A percentile compares a stretch with the other conserved stretches of the same genome.
These are phyloP conservation scores for Phrynosoma platyrhinos DNA, from an alignment of 2,113 vertebrate species.

Conservation along the genomic window DNA sequence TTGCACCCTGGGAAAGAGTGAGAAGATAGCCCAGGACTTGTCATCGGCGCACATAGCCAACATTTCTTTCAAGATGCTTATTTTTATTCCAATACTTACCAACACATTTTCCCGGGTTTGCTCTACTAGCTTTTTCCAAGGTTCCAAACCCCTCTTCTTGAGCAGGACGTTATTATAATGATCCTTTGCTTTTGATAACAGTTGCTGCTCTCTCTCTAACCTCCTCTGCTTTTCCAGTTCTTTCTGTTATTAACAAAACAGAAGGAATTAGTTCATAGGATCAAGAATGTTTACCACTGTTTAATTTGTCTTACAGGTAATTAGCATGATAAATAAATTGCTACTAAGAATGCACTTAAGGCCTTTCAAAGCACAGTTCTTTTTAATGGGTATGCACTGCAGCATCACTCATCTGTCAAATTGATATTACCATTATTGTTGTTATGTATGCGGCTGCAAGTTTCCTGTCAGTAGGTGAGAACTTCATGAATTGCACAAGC, in stretches of 20 bases:
- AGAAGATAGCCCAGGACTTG: not conserved
- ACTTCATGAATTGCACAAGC: not conserved
- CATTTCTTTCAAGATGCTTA: not conserved
- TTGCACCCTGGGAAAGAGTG: not conserved
- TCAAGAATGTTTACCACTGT: not conserved
- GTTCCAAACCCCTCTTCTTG: slow-evolving; percentile 81
- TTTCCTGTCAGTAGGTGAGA: too few species aligned
- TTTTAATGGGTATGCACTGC: not conserved
- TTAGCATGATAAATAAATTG: not conserved
- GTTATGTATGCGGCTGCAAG: not conserved
- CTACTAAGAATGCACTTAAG: not conserved
- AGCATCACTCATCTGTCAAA: not conserved
- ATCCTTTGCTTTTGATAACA: slow-evolving; percentile 78
- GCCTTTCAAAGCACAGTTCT: not conserved
- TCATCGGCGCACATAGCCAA: not conserved
- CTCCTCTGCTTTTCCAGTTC: slow-evolving; percentile 86
- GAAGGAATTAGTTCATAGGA: not conserved
- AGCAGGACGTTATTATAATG: slow-evolving; percentile 83
- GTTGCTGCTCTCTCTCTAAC: slow-evolving; percentile 79
- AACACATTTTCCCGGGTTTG: slow-evolving; percentile 75
- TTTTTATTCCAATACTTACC: slow-evolving; percentile 72
- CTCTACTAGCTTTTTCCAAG: slow-evolving; percentile 87
- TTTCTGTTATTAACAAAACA: slow-evolving; percentile 76
- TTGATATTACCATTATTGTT: not conserved
- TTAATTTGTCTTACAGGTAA: not conserved